Conservation (phyloP, 2,888 invertebrate genomes). For the Synergus itoensis region DNA sequence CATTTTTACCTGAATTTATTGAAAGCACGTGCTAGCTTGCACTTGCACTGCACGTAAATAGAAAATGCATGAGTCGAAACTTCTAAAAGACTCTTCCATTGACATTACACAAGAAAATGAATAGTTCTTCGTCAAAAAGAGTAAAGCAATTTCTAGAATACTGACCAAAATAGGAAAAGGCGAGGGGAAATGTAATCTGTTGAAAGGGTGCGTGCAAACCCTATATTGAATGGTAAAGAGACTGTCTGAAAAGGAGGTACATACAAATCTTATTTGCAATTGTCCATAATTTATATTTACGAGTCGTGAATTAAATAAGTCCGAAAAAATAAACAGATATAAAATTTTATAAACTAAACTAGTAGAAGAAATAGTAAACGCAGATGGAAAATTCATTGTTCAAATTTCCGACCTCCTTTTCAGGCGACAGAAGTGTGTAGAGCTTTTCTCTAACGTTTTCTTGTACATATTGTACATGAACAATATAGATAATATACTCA, state of each 20-base stretch:
- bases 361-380: neutral
- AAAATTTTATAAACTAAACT: too few species aligned
- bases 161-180: neutral
- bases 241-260: constrained; percentile 9
- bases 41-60: constrained; percentile 17
- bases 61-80: constrained; percentile 5
- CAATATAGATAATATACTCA: neutral
- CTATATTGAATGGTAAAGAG: neutral
- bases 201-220: neutral
- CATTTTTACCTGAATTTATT: neutral
- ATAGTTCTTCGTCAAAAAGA: neutral
- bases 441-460: neutral
- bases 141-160: neutral
- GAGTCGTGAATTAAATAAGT: too few species aligned
- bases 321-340: too few species aligned
- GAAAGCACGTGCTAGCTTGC: neutral
- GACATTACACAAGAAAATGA: constrained; percentile 24
- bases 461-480: neutral
- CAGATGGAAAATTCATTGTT: neutral
- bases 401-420: neutral
- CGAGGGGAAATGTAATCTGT: neutral
- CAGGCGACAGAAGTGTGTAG: neutral
- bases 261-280: too few species aligned
- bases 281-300: too few species aligned
- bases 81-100: constrained; percentile 8